Conservation (phyloP, 2,113 vertebrate species). For the Megaleporinus macrocephalus region DNA sequence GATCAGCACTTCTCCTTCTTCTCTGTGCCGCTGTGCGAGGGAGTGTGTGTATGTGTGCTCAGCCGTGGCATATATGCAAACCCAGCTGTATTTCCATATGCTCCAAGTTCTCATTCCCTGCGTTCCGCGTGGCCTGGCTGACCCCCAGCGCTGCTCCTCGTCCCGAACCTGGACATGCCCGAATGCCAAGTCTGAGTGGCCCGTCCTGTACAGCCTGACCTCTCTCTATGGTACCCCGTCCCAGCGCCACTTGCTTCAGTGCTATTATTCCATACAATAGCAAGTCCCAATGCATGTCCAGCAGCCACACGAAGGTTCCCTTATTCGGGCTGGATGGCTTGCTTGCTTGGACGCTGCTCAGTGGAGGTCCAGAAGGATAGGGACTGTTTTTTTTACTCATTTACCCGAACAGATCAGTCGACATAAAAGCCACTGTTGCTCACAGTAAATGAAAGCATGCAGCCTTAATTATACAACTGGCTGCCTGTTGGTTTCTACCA, state of each 20-base stretch:
- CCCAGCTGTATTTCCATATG: constrained; percentile 61
- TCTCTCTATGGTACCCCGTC: neutral
- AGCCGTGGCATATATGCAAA: constrained; percentile 56
- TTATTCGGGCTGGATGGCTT: too few relatives aligned
- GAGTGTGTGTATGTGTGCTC: constrained; percentile 28
- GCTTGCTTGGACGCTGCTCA: too few relatives aligned
- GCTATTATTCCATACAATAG: neutral
- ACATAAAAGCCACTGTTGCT: too few relatives aligned
- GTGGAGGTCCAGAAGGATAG: too few relatives aligned
- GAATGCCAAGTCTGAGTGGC: neutral
- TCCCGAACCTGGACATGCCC: constrained; percentile 40
- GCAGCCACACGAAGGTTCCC: too few relatives aligned
- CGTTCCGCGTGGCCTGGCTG: constrained; percentile 35
- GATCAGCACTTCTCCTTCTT: constrained; percentile 45
- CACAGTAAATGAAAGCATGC: too few relatives aligned
- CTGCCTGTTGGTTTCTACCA: too few relatives aligned
- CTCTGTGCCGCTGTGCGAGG: neutral
- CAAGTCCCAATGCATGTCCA: neutral
- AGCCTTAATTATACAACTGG: too few relatives aligned
- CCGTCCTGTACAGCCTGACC: neutral
- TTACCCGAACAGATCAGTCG: too few relatives aligned
- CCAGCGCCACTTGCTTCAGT: neutral
- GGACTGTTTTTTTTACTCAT: too few relatives aligned
- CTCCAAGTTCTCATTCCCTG: constrained; percentile 43
- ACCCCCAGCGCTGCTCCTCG: constrained; percentile 27